A percentile compares a stretch with the other conserved stretches of the same genome.
Evolutionary conservation across 2,113 vertebrate genomes (phyloP).

Genomic region (Sceloporus undulatus): DNA sequence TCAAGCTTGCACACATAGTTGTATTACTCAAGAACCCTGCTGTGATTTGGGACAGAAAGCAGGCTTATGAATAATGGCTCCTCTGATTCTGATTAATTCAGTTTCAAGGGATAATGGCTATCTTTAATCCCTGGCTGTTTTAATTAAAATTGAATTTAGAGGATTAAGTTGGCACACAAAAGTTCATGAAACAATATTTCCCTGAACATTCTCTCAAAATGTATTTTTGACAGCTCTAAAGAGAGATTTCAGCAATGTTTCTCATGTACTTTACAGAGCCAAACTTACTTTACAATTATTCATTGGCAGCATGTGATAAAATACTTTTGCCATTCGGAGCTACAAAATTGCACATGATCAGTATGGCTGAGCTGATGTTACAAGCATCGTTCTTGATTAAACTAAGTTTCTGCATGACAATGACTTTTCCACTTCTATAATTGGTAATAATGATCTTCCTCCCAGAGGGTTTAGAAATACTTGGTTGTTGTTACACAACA

Average conservation of each 20-base stretch:
- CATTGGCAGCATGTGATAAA: neutral
- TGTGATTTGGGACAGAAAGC: neutral
- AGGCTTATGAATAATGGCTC: neutral
- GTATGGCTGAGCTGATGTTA: neutral
- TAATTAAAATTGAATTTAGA: slow-evolving; percentile 79
- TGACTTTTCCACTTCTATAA: neutral
- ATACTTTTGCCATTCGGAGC: neutral
- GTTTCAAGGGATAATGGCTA: slow-evolving; percentile 66
- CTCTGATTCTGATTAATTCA: slow-evolving; percentile 18
- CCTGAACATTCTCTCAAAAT: slow-evolving; percentile 41
- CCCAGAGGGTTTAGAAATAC: neutral
- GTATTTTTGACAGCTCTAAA: slow-evolving; percentile 3
- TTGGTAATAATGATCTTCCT: neutral
- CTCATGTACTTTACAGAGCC: neutral
- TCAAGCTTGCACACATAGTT: neutral
- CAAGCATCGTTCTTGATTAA: neutral
- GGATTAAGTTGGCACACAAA: slow-evolving; percentile 59
- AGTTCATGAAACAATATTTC: slow-evolving; percentile 40
- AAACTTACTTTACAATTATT: slow-evolving; percentile 9
- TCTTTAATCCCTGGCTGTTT: slow-evolving; percentile 80
- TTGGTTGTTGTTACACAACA: neutral
- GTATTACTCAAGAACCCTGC: neutral
- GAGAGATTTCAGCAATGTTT: neutral
- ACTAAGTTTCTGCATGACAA: neutral
- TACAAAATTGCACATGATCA: neutral